Evolutionary conservation across 2,113 vertebrate genomes (phyloP), one percentile per base, ranked within the genome.

Genomic region (Zosterops lateralis): DNA sequence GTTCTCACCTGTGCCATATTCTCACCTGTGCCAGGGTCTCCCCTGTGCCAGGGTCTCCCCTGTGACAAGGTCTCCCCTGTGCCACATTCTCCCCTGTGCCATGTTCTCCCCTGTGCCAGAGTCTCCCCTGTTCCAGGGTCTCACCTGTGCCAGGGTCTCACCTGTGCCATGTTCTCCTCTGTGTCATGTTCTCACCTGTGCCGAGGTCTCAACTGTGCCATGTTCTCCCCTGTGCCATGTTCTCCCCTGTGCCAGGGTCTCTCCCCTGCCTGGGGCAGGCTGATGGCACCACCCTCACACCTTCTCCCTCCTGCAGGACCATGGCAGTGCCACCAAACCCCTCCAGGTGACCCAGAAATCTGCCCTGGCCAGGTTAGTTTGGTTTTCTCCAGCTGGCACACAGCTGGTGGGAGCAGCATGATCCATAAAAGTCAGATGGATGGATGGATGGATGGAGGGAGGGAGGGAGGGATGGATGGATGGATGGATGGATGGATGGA

Each of bases 121-220:
- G 3, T 0, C 10, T 40, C 20, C 0, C 34, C 34, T 26, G 9
- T 44, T 51, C 38, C 31, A 28, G 3, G 66, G 7, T 47, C 45
- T 47, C 20, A 4, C 20, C 45, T 2, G 1, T 42, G 17, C 47
- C 45, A n/a, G 2, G 58, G 3, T 0, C 10, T n/a, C 8, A 0
- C 29, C 22, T 32, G 7, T 50, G 20, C 28, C 73, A 47, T 5
- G 45, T 5, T 21, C 45, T 21, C 45, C 4, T 18, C 45, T 45
- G 18, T 45, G 45, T 19, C 31, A 21, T 4, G 28, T 3, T 0
- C 15, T 31, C 20, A 0, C 16, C 42, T 44, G 42, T 53, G 48
- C 60, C 75, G 40, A 8, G 36, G 36, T 36, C 36, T 36, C 36
- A n/a, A n/a, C 22, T 32, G 7, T 50, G 20, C 28, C 73, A 47